These are phyloP conservation scores for Rotaria macrura DNA, from an alignment of 2,888 invertebrate genomes.

Conservation along the genomic window DNA sequence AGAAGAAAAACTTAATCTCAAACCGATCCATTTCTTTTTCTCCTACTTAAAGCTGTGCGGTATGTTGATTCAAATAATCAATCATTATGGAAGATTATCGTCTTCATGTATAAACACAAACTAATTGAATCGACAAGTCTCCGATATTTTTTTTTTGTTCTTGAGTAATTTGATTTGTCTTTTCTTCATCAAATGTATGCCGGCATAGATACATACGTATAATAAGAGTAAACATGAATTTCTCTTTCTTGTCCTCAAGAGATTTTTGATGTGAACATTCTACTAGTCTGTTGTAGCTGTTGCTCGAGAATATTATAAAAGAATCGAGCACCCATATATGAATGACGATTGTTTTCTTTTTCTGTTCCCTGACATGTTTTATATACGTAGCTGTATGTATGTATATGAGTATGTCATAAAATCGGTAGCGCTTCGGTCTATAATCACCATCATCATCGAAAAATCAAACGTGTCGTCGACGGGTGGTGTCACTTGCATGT, in stretches of 20 bases:
- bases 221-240: not conserved
- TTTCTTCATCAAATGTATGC: not conserved
- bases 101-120: not conserved
- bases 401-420: not conserved
- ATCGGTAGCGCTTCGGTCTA: not conserved
- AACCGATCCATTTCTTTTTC: not conserved
- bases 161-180: not conserved
- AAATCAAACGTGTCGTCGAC: not conserved
- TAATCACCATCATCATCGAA: not conserved
- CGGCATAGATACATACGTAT: not conserved
- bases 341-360: not conserved
- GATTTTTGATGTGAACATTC: not conserved
- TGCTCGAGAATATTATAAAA: too few relatives aligned
- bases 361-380: not conserved
- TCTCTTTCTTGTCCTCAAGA: not conserved
- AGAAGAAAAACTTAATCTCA: not conserved
- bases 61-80: conserved; percentile 1
- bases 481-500: not conserved
- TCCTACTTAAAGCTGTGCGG: not conserved
- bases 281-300: not conserved
- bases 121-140: not conserved
- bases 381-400: too few relatives aligned
- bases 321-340: too few relatives aligned
- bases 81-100: not conserved
- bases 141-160: not conserved